These are phyloP conservation scores for Plutomurus gul DNA, from an alignment of 1,140 invertebrate genomes.

Conservation along the genomic window DNA sequence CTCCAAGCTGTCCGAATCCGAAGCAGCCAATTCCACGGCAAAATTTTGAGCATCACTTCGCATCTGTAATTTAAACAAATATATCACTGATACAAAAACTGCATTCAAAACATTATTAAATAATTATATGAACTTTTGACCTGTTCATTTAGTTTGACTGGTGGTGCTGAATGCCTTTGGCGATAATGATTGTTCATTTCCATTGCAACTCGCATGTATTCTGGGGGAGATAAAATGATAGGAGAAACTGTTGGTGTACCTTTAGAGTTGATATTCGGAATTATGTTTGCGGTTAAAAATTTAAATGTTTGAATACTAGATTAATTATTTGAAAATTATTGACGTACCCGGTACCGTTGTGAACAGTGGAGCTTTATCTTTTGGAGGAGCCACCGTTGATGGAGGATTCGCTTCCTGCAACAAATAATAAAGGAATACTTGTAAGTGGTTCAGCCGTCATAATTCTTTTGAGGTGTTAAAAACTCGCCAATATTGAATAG, in stretches of 20 bases:
- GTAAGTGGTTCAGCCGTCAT: background rate
- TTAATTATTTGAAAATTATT: background rate
- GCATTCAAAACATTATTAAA: background rate
- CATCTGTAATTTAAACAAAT: constrained; percentile 17
- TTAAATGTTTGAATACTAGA: background rate
- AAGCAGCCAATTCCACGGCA: constrained; percentile 20
- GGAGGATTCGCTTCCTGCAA: too few relatives aligned
- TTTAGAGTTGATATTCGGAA: too few relatives aligned
- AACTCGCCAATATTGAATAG: background rate
- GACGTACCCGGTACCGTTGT: too few relatives aligned
- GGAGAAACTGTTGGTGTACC: background rate
- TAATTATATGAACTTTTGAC: too few relatives aligned
- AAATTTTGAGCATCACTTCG: constrained; percentile 22
- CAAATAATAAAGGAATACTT: background rate
- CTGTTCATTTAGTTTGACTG: background rate
- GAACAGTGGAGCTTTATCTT: too few relatives aligned
- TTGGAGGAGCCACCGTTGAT: too few relatives aligned
- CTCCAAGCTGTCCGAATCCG: background rate
- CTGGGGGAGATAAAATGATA: background rate
- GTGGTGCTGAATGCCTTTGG: constrained; percentile 1
- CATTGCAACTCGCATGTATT: background rate
- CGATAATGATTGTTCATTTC: constrained; percentile 36
- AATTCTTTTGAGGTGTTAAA: background rate
- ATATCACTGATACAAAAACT: background rate
- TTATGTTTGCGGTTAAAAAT: background rate